These are phyloP conservation scores for Gavia stellata DNA, from an alignment of 2,113 vertebrate genomes.

Conservation along the genomic window DNA sequence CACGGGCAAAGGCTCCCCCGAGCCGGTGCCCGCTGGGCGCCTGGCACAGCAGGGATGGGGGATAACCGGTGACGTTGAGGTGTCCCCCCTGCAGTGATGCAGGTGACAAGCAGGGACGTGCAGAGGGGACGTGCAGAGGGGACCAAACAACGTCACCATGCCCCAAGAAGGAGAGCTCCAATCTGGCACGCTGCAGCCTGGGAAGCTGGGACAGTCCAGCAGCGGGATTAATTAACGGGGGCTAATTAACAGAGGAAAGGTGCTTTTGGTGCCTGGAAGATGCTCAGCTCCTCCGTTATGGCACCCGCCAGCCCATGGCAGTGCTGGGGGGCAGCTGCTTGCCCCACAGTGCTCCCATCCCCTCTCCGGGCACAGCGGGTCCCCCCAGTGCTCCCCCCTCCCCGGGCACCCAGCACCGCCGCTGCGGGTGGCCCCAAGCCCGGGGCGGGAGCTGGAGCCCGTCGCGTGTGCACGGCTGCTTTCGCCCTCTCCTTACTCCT, in stretches of 20 bases:
- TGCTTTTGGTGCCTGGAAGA: background rate
- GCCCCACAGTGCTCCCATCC: background rate
- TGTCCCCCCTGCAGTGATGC: background rate
- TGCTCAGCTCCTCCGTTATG: background rate
- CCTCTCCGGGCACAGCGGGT: fast-evolving
- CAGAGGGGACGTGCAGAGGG: background rate
- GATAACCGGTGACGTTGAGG: fast-evolving
- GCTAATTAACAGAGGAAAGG: background rate
- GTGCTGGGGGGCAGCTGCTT: background rate
- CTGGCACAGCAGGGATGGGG: background rate
- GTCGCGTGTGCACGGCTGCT: background rate
- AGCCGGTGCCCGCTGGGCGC: fast-evolving
- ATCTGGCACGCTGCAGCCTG: background rate
- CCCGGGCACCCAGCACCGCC: fast-evolving
- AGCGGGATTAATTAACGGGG: background rate
- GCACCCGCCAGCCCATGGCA: background rate
- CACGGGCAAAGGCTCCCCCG: fast-evolving
- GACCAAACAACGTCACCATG: background rate
- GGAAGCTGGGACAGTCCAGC: background rate
- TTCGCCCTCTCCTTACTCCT: background rate
- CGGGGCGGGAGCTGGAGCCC: background rate
- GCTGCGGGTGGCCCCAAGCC: background rate
- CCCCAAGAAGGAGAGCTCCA: background rate
- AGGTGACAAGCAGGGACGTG: background rate
- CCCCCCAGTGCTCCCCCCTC: no score